Percentiles rank a stretch among this genome's conserved stretches.
Evolutionary conservation across 2,888 invertebrate genomes (phyloP).

Genomic region (Noctua fimbriata): DNA sequence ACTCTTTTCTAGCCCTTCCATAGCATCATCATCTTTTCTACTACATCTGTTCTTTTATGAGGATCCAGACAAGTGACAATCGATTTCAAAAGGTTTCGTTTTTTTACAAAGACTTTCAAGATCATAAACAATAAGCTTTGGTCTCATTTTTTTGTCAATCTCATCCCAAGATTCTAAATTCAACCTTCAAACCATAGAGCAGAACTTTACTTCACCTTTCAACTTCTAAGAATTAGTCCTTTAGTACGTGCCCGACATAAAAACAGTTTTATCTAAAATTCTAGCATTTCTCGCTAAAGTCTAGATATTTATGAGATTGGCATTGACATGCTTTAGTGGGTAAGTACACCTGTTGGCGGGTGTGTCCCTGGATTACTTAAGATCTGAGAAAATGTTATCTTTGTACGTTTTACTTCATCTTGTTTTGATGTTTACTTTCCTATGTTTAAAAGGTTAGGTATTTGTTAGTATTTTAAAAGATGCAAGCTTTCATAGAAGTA

Average conservation of each 20-base stretch:
- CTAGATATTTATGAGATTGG: constrained; percentile 41
- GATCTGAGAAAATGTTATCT: constrained; percentile 23
- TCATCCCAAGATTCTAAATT: background rate
- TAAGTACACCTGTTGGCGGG: constrained; percentile 21
- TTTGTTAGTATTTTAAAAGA: background rate
- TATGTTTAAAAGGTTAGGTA: background rate
- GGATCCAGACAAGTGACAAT: background rate
- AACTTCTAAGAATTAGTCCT: background rate
- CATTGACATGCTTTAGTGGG: constrained; percentile 46
- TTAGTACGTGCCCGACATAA: background rate
- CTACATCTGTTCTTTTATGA: background rate
- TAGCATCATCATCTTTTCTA: background rate
- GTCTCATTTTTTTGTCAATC: background rate
- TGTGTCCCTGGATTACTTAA: constrained; percentile 31
- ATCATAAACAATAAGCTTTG: background rate
- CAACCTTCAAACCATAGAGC: constrained; percentile 26
- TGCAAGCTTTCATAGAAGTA: background rate
- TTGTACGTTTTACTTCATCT: constrained; percentile 5
- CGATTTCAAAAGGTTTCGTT: background rate
- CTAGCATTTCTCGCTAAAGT: constrained; percentile 16
- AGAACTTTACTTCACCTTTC: background rate
- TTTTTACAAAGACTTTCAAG: background rate
- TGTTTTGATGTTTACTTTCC: constrained; percentile 7
- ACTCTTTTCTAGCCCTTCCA: background rate
- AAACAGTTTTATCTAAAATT: constrained; percentile 21